These are phyloP conservation scores for Argentina silus DNA, from an alignment of 2,797 vertebrate species.

Conservation along the genomic window DNA sequence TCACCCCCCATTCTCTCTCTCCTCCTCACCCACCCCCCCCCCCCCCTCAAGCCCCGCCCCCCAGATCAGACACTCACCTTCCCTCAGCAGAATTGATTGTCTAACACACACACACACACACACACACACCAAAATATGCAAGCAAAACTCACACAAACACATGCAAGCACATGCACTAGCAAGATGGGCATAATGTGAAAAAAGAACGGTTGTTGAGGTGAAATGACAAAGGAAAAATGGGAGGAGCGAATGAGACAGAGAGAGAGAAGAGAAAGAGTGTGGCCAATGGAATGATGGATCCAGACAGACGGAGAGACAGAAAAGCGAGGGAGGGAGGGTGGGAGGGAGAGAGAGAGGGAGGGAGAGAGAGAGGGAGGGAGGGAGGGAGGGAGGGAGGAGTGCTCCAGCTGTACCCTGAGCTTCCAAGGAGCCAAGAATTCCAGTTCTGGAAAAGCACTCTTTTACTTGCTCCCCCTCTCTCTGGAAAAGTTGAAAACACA, in stretches of 20 bases:
- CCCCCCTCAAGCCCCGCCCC: neutral
- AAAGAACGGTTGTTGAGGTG: no score
- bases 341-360: neutral
- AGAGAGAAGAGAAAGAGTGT: neutral
- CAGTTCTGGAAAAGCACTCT: constrained; percentile 66
- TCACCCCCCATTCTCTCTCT: no score
- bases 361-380: constrained; percentile 43
- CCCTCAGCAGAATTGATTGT: no score
- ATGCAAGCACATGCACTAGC: no score
- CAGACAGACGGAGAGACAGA: constrained; percentile 6
- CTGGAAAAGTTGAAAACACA: neutral
- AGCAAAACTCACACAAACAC: no score
- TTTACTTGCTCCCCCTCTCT: constrained; percentile 32
- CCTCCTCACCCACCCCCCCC: no score
- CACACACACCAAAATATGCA: neutral
- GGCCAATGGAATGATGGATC: neutral
- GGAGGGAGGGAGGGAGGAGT: constrained; percentile 47
- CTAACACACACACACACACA: constrained; percentile 22
- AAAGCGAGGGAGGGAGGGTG: constrained; percentile 30
- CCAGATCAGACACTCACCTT: constrained; percentile 4
- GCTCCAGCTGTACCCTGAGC: constrained; percentile 75
- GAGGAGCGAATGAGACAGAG: neutral
- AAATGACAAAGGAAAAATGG: neutral
- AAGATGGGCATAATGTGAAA: no score
- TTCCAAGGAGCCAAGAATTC: constrained; percentile 71